Conservation (phyloP, 2,113 vertebrate genomes). For the Alligator sinensis region DNA sequence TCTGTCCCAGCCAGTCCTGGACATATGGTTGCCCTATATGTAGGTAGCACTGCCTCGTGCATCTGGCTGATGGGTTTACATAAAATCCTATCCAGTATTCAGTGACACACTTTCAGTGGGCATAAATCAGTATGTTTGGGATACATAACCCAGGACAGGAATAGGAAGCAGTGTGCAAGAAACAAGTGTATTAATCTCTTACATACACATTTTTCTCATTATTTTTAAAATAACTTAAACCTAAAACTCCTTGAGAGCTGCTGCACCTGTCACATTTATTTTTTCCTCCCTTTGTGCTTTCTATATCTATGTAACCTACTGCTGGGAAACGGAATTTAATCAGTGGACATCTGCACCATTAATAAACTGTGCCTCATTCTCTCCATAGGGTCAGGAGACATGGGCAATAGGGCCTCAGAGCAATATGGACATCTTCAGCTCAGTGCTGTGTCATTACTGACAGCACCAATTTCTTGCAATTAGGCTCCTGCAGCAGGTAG, state of each 20-base stretch:
- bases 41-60: background rate
- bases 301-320: background rate
- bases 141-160: background rate
- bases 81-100: background rate
- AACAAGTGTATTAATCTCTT: background rate
- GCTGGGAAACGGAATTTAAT: slow-evolving; percentile 45
- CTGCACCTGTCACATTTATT: background rate
- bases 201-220: background rate
- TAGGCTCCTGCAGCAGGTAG: slow-evolving; percentile 63
- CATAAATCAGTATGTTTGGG: background rate
- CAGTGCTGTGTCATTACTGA: background rate
- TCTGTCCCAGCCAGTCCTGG: no score
- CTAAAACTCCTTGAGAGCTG: background rate
- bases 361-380: slow-evolving; percentile 32
- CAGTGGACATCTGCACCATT: slow-evolving; percentile 30
- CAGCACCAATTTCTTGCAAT: slow-evolving; percentile 58
- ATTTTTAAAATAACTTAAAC: background rate
- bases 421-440: background rate
- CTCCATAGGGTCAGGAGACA: background rate
- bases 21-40: no score
- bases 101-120: background rate
- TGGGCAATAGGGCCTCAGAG: background rate
- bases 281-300: background rate
- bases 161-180: background rate
- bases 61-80: background rate